phyloP scores from a whole-genome alignment of 2,797 vertebrate genomes.

The Myotis planiceps region DNA sequence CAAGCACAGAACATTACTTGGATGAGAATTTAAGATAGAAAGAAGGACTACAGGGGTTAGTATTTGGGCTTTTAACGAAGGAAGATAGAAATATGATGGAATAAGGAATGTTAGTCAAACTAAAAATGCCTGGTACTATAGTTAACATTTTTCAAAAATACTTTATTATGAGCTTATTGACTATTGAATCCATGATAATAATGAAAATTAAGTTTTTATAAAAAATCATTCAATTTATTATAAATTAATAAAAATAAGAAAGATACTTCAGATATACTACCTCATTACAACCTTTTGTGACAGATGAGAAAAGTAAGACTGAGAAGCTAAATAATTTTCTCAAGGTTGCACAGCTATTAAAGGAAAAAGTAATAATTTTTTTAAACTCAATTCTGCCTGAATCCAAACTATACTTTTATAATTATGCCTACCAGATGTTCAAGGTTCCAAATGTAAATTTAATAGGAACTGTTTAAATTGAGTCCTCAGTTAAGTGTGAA shows the following conservation, averaged over 20 bases:
- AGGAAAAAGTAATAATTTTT: neutral
- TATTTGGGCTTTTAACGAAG: neutral
- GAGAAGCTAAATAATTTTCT: slow-evolving; percentile 1
- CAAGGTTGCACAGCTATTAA: neutral
- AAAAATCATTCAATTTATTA: neutral
- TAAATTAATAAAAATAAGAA: neutral
- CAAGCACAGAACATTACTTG: neutral
- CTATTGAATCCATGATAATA: neutral
- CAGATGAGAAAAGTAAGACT: neutral
- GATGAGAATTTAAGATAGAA: slow-evolving; percentile 1
- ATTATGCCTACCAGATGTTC: neutral
- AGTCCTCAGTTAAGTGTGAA: neutral
- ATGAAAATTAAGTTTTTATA: neutral
- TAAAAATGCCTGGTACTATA: neutral
- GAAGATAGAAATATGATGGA: neutral
- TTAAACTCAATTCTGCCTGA: neutral
- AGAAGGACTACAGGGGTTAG: neutral
- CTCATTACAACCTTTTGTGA: neutral
- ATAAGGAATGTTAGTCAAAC: neutral
- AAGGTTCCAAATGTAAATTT: neutral
- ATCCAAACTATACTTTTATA: slow-evolving; percentile 4
- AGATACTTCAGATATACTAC: neutral
- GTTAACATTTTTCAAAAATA: neutral
- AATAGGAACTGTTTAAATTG: neutral
- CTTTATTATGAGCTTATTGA: neutral